Conservation (phyloP, 2,888 invertebrate species). For the Corythucha ciliata region DNA sequence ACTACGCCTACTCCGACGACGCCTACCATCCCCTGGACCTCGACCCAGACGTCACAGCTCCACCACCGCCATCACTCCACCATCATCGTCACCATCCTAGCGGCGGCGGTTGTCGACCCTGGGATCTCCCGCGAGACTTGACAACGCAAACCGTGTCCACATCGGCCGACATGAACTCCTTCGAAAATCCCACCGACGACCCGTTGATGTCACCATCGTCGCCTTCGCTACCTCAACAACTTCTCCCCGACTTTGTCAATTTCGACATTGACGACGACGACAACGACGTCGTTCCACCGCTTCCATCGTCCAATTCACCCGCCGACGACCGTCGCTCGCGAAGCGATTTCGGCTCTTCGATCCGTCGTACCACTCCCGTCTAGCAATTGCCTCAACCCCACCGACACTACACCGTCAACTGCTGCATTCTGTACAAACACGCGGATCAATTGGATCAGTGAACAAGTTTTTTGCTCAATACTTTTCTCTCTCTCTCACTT, state of each 20-base stretch:
- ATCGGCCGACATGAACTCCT: conserved; percentile 48
- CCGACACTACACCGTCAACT: conserved; percentile 29
- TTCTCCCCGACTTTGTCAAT: conserved; percentile 62
- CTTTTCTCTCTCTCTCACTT: conserved; percentile 8
- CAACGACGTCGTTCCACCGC: conserved; percentile 36
- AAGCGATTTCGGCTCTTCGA: conserved; percentile 44
- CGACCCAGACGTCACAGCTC: conserved; percentile 11
- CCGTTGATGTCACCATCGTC: no score
- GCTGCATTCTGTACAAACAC: conserved; percentile 29
- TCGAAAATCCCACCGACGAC: conserved; percentile 46
- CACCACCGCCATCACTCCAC: conserved; percentile 3
- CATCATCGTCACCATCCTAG: conserved; percentile 5
- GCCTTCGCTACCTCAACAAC: conserved; percentile 50
- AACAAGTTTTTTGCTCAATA: conserved; percentile 21
- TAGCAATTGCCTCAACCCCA: conserved; percentile 37
- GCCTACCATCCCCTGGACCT: conserved; percentile 29
- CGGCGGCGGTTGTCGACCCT: conserved; percentile 32
- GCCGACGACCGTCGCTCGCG: conserved; percentile 36
- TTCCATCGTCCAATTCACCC: no score
- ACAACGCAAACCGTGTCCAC: conserved; percentile 61
- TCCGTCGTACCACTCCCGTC: conserved; percentile 44
- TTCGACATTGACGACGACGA: conserved; percentile 55
- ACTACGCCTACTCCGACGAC: conserved; percentile 31
- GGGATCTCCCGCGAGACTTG: conserved; percentile 50
- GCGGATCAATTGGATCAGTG: conserved; percentile 29